Evolutionary conservation across 2,797 vertebrate genomes (phyloP).

Genomic region (Chromis chromis): DNA sequence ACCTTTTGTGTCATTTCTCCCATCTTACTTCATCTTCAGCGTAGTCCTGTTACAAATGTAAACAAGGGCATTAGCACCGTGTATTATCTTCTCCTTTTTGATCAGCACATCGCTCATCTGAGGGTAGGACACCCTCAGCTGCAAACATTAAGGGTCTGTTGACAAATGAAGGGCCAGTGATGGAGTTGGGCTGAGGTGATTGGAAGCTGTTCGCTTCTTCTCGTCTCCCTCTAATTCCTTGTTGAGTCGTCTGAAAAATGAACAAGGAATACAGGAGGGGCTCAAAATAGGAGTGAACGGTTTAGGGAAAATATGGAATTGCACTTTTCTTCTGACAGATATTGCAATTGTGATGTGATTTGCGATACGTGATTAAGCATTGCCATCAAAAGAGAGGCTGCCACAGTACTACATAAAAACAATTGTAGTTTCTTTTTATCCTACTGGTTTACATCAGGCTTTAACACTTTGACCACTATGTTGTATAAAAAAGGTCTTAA

Average conservation of each 20-base stretch:
- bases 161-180: not conserved
- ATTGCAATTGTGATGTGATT: too few species aligned
- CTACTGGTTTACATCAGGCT: too few species aligned
- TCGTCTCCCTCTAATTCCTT: not conserved
- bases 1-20: slow-evolving; percentile 8
- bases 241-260: not conserved
- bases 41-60: not conserved
- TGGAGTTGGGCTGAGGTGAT: slow-evolving; percentile 12
- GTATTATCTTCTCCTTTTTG: slow-evolving; percentile 2
- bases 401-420: too few species aligned
- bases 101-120: slow-evolving; percentile 4
- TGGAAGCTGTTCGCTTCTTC: not conserved
- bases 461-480: too few species aligned
- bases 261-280: too few species aligned
- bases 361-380: too few species aligned
- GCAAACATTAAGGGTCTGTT: not conserved
- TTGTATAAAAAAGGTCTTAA: too few species aligned
- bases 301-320: too few species aligned
- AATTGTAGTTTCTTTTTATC: too few species aligned
- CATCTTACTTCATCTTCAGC: not conserved
- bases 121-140: not conserved
- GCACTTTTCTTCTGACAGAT: too few species aligned
- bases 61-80: slow-evolving; percentile 8
- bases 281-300: too few species aligned
- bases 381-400: too few species aligned